Conservation (phyloP, 2,888 invertebrate genomes). For the Cryptocheilus praepositus region DNA sequence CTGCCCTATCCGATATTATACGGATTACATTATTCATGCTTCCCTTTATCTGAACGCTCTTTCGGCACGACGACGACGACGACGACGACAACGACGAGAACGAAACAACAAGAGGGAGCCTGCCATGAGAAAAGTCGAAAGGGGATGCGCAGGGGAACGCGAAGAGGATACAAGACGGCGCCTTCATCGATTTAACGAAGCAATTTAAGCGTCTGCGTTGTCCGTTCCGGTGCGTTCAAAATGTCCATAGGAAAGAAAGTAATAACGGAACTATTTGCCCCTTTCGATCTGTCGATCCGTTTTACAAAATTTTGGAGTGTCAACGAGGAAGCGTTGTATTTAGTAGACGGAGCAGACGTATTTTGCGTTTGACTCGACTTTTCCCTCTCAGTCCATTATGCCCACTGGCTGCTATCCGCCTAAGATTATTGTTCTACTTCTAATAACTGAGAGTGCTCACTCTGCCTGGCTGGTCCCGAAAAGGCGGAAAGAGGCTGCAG, state of each 20-base stretch:
- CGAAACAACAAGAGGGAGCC: constrained; percentile 12
- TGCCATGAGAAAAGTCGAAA: constrained; percentile 19
- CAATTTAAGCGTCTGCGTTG: constrained; percentile 59
- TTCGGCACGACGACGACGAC: constrained; percentile 18
- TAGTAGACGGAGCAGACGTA: not conserved
- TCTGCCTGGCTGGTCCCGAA: constrained; percentile 34
- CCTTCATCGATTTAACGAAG: constrained; percentile 58
- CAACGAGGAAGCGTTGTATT: not conserved
- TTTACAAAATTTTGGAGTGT: too few species aligned
- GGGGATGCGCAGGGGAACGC: not conserved
- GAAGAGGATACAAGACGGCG: constrained; percentile 37
- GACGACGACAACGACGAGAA: constrained; percentile 16
- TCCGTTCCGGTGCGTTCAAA: constrained; percentile 38
- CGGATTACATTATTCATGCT: constrained; percentile 57
- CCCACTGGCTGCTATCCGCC: constrained; percentile 36
- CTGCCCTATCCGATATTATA: constrained; percentile 42
- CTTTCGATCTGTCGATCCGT: too few species aligned
- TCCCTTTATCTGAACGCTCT: constrained; percentile 43
- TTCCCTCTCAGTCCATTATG: constrained; percentile 44
- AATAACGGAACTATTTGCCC: constrained; percentile 19
- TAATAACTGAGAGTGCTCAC: constrained; percentile 61
- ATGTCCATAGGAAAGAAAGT: constrained; percentile 15
- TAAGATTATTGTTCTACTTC: constrained; percentile 55
- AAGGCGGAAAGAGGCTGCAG: too few species aligned
- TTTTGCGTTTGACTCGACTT: constrained; percentile 33